phyloP scores from a whole-genome alignment of 2,113 vertebrate genomes.

The Taxidea taxus region DNA sequence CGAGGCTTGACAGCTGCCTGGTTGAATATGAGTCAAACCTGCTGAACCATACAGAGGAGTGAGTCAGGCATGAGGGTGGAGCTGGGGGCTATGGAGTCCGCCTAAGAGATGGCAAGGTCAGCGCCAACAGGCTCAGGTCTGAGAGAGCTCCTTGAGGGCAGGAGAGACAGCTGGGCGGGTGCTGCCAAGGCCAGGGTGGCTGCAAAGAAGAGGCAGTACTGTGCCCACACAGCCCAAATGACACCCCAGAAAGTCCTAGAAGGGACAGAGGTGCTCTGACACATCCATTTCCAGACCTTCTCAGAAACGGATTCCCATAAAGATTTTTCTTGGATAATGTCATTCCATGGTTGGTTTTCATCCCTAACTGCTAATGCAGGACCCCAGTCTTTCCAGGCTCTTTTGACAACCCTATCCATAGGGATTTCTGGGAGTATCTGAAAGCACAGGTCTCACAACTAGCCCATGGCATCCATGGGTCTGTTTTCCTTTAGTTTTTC shows the following conservation, averaged over 20 bases:
- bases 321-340: not conserved
- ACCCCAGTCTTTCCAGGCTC: too few relatives aligned
- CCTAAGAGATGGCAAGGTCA: not conserved
- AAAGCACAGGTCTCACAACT: not conserved
- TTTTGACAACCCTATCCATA: too few relatives aligned
- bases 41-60: not conserved
- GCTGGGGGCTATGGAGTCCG: not conserved
- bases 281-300: not conserved
- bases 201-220: not conserved
- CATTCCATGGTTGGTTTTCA: not conserved
- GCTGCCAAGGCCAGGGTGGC: not conserved
- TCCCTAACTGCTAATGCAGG: not conserved
- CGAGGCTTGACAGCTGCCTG: not conserved
- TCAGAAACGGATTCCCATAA: not conserved
- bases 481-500: not conserved
- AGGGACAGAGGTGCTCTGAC: not conserved
- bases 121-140: not conserved
- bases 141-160: not conserved
- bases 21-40: not conserved
- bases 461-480: fast-evolving
- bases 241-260: not conserved
- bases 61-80: not conserved
- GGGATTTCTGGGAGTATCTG: not conserved
- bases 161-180: not conserved
- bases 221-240: not conserved